A percentile compares a stretch with the other conserved stretches of the same genome.
Evolutionary conservation across 1,140 invertebrate genomes (phyloP).

Genomic region (Tetraneura akinire): DNA sequence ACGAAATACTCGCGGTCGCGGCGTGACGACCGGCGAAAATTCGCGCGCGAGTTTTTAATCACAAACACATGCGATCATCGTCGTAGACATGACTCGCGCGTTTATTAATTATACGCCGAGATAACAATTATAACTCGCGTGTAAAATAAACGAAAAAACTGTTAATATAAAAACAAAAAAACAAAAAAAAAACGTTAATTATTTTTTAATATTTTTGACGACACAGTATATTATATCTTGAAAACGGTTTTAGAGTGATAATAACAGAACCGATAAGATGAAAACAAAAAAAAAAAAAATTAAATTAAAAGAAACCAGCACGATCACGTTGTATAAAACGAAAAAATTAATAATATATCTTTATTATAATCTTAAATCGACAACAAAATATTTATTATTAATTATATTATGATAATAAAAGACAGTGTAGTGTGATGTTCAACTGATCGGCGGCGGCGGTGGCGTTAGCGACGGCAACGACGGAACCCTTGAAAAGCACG

Average conservation of each 20-base stretch:
- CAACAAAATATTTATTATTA: no score
- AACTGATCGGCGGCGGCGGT: not conserved
- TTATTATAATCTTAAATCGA: not conserved
- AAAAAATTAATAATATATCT: not conserved
- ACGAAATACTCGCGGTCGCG: not conserved
- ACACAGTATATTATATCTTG: no score
- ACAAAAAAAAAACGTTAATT: no score
- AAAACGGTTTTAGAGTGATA: not conserved
- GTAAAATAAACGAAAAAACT: not conserved
- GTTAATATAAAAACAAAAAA: no score
- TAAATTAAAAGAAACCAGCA: no score
- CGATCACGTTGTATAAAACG: not conserved
- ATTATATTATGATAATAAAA: not conserved
- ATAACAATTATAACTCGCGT: no score
- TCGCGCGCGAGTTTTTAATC: not conserved
- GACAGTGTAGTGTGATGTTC: not conserved
- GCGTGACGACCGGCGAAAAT: not conserved
- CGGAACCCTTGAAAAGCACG: conserved; percentile 36
- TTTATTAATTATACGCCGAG: no score
- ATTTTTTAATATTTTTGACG: no score
- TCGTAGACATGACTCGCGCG: not conserved
- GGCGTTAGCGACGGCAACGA: not conserved
- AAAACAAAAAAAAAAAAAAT: not conserved
- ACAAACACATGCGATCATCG: not conserved
- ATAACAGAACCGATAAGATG: no score